Evolutionary conservation across 2,113 vertebrate genomes (phyloP), one percentile per base, ranked within the genome.

Genomic region (Malurus cyaneus): DNA sequence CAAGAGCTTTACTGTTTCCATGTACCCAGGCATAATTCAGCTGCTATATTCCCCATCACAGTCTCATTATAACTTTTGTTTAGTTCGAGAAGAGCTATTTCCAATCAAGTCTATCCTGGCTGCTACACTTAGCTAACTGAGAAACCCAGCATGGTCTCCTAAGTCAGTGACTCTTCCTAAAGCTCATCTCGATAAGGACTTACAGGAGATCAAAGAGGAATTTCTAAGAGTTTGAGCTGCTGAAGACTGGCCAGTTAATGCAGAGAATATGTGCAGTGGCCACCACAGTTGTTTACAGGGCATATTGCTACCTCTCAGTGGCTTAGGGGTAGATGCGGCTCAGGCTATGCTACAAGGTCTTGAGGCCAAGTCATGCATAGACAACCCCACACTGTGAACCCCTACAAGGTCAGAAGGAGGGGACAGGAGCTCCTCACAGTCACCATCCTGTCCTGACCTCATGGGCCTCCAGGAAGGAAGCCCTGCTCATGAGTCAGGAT

Each of bases 241-340:
- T 81, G 61, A 78, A 86, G 77, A 25, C 26, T 46, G 31, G 6
- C 12, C 41, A 78, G 49, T 56, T 57, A 23, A 49, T 3, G 44
- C 36, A 78, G 49, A 52, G 57, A 23, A 49, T 3, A 41, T 3
- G 14, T 12, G 13, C 49, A 32, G 18, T 6, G 14, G 14, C 64
- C 67, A 25, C 12, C 13, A 14, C 17, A 54, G 36, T 42, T 0
- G 0, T 0, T 0, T 1, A 12, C 42, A 65, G 19, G 47, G 24
- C 52, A 28, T 1, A 10, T 0, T 42, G 36, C 20, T 50, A 13
- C 44, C 60, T 41, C 6, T 4, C 24, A 4, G 2, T 2, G 8
- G n/a, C 32, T 28, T 2, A 17, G 78, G 25, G 6, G 11, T 49
- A 9, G 29, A 26, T 56, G 84, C 4, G 2, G 25, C 17, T 57